Percentiles rank a stretch among this genome's conserved stretches.
Evolutionary conservation across 53 echinoderm and acorn worm genomes (phyloP).

Genomic region (Henricia sp.): DNA sequence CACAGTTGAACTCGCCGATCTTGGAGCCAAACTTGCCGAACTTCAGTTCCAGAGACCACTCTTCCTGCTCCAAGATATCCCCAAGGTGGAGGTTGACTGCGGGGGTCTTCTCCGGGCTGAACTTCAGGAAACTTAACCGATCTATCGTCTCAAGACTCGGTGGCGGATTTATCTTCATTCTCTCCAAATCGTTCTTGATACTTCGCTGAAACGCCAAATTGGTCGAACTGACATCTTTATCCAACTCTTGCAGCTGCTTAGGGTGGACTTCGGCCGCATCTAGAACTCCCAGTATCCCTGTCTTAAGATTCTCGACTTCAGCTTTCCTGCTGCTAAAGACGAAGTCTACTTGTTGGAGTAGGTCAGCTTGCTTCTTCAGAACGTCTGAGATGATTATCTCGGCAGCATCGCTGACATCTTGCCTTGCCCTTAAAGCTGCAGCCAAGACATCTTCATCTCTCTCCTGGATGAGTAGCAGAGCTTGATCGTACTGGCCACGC

Average conservation of each 20-base stretch:
- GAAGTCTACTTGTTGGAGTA: conserved; percentile 3
- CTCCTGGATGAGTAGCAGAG: neutral
- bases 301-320: neutral
- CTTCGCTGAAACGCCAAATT: neutral
- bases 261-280: neutral
- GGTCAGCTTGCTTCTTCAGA: conserved; percentile 10
- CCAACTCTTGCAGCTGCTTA: neutral
- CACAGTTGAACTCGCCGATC: conserved; percentile 49
- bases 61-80: conserved; percentile 27
- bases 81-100: conserved; percentile 41
- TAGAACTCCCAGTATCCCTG: conserved; percentile 3
- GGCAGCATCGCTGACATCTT: neutral
- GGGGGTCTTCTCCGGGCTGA: conserved; percentile 28
- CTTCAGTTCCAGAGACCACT: conserved; percentile 32
- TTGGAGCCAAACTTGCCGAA: conserved; percentile 31
- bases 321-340: neutral
- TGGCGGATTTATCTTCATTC: conserved; percentile 11
- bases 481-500: conserved; percentile 9
- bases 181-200: neutral
- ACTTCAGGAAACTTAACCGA: conserved; percentile 33
- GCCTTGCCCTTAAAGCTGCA: conserved; percentile 1
- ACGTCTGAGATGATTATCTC: conserved; percentile 24
- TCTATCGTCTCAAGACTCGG: conserved; percentile 23
- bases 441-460: conserved; percentile 26
- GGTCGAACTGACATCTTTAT: neutral